Conservation (phyloP, 2,113 vertebrate species). For the Barnardius zonarius region DNA sequence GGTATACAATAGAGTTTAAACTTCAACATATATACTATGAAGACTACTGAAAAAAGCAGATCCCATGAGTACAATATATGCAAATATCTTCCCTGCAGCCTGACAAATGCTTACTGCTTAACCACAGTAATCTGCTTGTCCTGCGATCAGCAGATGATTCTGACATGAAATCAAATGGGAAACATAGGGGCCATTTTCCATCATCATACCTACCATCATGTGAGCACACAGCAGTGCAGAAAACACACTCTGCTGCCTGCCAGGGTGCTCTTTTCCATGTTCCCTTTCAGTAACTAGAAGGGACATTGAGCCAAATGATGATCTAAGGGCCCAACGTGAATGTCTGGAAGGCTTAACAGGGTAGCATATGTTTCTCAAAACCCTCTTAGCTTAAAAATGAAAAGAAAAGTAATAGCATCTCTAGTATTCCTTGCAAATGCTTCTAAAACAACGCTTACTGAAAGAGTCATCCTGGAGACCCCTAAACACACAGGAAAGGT, state of each 20-base stretch:
- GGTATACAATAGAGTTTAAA: not conserved
- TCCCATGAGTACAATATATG: not conserved
- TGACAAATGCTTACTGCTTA: not conserved
- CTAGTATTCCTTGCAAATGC: not conserved
- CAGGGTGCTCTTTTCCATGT: not conserved
- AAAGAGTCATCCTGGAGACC: not conserved
- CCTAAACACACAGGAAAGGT: not conserved
- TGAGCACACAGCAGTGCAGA: not conserved
- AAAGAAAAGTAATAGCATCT: not conserved
- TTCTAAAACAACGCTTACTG: not conserved
- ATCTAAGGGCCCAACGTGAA: fast-evolving
- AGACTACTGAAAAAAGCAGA: not conserved
- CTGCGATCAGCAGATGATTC: not conserved
- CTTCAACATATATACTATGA: not conserved
- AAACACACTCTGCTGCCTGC: not conserved
- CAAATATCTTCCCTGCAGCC: not conserved
- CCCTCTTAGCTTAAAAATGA: not conserved
- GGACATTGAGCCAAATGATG: not conserved
- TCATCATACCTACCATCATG: fast-evolving
- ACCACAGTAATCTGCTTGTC: not conserved
- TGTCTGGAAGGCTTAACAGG: not conserved
- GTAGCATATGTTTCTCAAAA: not conserved
- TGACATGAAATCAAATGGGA: not conserved
- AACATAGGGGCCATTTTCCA: not conserved
- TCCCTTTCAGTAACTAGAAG: not conserved